phyloP scores from a whole-genome alignment of 2,113 vertebrate genomes.

The Campylomormyrus tamandua region DNA sequence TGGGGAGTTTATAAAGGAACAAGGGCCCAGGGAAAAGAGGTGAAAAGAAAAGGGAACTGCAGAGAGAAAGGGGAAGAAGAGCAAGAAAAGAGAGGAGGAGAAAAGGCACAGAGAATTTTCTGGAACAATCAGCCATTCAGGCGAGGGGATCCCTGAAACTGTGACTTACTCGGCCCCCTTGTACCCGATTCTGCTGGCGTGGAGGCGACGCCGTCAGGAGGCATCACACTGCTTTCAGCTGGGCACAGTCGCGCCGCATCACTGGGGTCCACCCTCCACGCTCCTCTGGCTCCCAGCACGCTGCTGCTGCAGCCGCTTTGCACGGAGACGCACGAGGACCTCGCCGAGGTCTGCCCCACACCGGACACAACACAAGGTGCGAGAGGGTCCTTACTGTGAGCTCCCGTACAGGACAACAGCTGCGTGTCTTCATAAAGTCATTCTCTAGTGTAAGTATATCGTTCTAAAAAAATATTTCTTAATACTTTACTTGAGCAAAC shows the following conservation, averaged over 20 bases:
- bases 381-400: not conserved
- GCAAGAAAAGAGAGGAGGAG: not conserved
- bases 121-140: not conserved
- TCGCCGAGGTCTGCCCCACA: not conserved
- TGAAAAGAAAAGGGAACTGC: not conserved
- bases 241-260: not conserved
- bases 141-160: not conserved
- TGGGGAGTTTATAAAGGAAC: slow-evolving; percentile 14
- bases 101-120: not conserved
- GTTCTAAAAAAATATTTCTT: not conserved
- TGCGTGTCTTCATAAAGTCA: not conserved
- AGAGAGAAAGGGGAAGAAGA: not conserved
- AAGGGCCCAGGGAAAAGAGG: not conserved
- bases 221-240: not conserved
- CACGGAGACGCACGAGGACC: not conserved
- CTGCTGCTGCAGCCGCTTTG: not conserved
- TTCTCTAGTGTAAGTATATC: not conserved
- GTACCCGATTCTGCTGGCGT: not conserved
- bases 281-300: not conserved
- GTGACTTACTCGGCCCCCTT: not conserved
- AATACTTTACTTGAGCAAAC: not conserved
- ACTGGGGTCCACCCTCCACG: not conserved
- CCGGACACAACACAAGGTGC: not conserved
- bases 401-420: not conserved
- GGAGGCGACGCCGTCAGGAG: not conserved